Evolutionary conservation across 2,797 vertebrate species (phyloP).

Genomic region (Rhodeus uyekii): DNA sequence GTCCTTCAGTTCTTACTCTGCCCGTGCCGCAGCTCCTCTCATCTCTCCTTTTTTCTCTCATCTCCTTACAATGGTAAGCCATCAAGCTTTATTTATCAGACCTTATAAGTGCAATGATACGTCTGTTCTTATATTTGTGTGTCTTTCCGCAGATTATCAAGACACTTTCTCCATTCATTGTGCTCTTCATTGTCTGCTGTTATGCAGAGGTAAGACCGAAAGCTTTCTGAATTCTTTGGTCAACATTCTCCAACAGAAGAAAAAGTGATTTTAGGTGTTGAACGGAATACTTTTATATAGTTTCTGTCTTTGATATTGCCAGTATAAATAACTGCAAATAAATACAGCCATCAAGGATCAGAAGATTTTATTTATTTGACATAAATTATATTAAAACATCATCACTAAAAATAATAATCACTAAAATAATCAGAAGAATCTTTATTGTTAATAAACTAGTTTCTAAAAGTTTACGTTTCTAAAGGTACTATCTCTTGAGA

Average conservation of each 20-base stretch:
- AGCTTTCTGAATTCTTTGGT: background rate
- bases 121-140: background rate
- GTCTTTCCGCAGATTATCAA: conserved; percentile 46
- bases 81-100: background rate
- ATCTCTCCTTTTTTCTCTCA: conserved; percentile 9
- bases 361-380: background rate
- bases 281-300: background rate
- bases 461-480: background rate
- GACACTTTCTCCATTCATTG: conserved; percentile 32
- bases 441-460: background rate
- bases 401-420: no score
- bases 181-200: conserved; percentile 48
- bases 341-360: background rate
- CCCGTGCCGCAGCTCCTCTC: background rate
- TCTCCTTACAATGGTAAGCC: conserved; percentile 30
- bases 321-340: background rate
- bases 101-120: background rate
- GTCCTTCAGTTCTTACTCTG: conserved; percentile 15
- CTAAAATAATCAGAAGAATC: background rate
- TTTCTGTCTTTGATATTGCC: background rate
- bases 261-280: background rate
- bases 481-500: background rate
- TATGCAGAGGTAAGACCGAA: conserved; percentile 50
- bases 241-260: background rate
- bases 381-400: background rate